phyloP scores from a whole-genome alignment of 2,888 invertebrate species.

The Aproaerema taeniolella region DNA sequence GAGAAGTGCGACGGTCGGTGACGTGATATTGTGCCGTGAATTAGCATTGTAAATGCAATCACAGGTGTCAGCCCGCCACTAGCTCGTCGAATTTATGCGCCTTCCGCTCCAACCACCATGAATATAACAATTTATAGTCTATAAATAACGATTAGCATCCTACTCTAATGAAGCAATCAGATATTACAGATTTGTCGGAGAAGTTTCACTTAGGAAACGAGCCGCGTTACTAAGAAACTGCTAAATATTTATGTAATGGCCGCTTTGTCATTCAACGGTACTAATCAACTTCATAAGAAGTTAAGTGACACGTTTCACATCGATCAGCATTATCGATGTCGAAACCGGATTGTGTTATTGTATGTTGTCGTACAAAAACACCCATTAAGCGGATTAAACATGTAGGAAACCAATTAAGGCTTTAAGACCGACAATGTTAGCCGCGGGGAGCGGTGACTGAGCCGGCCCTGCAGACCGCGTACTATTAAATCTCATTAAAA shows the following conservation, averaged over 20 bases:
- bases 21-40: constrained; percentile 65
- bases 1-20: constrained; percentile 41
- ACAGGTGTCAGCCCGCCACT: constrained; percentile 70
- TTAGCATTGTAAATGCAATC: constrained; percentile 78
- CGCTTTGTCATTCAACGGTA: constrained; percentile 25
- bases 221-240: constrained; percentile 17
- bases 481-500: constrained; percentile 68
- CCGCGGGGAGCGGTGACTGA: constrained; percentile 32
- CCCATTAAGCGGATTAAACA: constrained; percentile 60
- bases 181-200: constrained; percentile 34
- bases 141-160: constrained; percentile 63
- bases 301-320: constrained; percentile 45
- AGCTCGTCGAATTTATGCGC: constrained; percentile 70
- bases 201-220: constrained; percentile 23
- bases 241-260: constrained; percentile 18
- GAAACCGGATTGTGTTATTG: constrained; percentile 50
- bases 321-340: constrained; percentile 45
- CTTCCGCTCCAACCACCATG: constrained; percentile 60
- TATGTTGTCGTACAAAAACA: constrained; percentile 48
- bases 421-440: constrained; percentile 52
- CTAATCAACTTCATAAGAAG: constrained; percentile 35
- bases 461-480: constrained; percentile 13
- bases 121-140: constrained; percentile 67
- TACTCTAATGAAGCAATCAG: constrained; percentile 53
- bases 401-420: constrained; percentile 65